phyloP scores from a whole-genome alignment of 2,888 invertebrate species.

The Melinopterus prodromus region DNA sequence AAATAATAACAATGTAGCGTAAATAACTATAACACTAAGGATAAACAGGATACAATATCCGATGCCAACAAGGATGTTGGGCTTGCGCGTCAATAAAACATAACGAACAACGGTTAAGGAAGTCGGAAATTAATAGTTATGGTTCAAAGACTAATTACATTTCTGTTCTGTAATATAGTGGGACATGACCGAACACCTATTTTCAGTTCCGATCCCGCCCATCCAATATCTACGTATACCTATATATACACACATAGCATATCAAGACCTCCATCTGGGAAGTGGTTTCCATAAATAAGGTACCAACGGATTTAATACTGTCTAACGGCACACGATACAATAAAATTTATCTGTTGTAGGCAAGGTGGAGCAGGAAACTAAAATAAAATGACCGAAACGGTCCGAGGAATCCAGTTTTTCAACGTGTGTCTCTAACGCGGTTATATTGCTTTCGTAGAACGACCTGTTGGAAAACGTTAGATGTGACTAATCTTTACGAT shows the following conservation, averaged over 20 bases:
- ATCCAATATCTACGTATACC: neutral
- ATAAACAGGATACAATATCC: neutral
- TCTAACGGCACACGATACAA: slow-evolving; percentile 4
- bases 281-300: neutral
- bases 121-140: neutral
- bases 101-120: neutral
- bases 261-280: neutral
- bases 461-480: neutral
- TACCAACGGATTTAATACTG: neutral
- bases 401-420: neutral
- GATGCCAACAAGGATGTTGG: neutral
- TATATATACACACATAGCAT: neutral
- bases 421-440: neutral
- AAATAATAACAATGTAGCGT: too few relatives aligned
- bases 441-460: neutral
- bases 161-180: neutral
- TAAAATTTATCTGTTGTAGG: neutral
- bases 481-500: neutral
- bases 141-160: neutral
- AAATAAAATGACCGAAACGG: neutral
- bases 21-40: neutral
- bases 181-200: neutral
- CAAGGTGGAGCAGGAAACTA: neutral
- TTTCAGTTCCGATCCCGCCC: neutral
- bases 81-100: neutral